These are phyloP conservation scores for Apostichopus parvimensis DNA, from an alignment of 35 echinoderm and acorn worm species.

Conservation along the genomic window DNA sequence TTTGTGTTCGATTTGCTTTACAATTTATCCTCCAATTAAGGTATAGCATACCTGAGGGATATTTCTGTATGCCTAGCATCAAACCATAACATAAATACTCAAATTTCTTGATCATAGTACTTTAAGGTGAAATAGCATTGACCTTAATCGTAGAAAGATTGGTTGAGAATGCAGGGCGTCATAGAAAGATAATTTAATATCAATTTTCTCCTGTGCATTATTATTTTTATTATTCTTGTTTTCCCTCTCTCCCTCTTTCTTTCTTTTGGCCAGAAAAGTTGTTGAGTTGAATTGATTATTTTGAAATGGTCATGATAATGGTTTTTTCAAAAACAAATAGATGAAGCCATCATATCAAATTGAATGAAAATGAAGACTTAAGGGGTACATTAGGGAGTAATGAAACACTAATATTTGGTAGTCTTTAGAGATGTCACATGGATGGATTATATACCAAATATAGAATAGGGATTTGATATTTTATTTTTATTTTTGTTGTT, in stretches of 20 bases:
- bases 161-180: background rate
- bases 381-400: constrained; percentile 36
- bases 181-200: constrained; percentile 24
- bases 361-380: constrained; percentile 5
- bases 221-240: background rate
- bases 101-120: constrained; percentile 6
- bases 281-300: background rate
- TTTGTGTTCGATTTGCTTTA: constrained; percentile 2
- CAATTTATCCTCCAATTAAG: background rate
- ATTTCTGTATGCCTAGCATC: background rate
- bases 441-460: too few species aligned
- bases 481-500: too few species aligned
- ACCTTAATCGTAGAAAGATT: constrained; percentile 27
- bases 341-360: constrained; percentile 46
- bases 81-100: constrained; percentile 1
- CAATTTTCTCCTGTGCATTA: background rate
- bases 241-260: background rate
- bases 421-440: background rate
- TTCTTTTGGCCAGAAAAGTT: constrained; percentile 12
- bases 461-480: too few species aligned
- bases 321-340: background rate
- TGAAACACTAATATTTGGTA: constrained; percentile 1
- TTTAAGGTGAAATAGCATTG: constrained; percentile 38
- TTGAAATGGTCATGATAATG: background rate
- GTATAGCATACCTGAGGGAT: constrained; percentile 11